Evolutionary conservation across 2,113 vertebrate genomes (phyloP).

Genomic region (Oncorhynchus keta): DNA sequence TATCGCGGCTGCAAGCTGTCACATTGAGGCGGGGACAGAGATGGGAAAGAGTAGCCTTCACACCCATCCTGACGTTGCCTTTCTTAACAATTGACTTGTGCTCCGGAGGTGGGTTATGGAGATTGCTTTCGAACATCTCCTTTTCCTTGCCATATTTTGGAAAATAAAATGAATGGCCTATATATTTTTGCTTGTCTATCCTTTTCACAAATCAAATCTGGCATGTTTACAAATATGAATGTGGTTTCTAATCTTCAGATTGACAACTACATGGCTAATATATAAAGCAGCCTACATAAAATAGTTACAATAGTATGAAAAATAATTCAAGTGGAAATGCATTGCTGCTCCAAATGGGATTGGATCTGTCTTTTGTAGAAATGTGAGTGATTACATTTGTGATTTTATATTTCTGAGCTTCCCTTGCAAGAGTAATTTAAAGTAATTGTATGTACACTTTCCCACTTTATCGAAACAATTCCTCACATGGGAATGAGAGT

Average conservation of each 20-base stretch:
- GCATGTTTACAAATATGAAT: too few species aligned
- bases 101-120: constrained; percentile 45
- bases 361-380: too few species aligned
- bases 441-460: neutral
- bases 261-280: too few species aligned
- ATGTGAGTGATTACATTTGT: too few species aligned
- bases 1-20: constrained; percentile 95
- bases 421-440: too few species aligned
- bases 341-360: too few species aligned
- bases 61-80: constrained; percentile 60
- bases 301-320: too few species aligned
- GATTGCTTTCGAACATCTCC: neutral
- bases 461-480: neutral
- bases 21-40: constrained; percentile 74
- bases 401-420: too few species aligned
- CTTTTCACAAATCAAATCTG: neutral
- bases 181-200: neutral
- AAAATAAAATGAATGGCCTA: neutral
- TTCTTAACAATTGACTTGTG: constrained; percentile 62
- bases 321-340: too few species aligned
- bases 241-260: too few species aligned
- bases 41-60: constrained; percentile 40
- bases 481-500: neutral
- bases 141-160: neutral
- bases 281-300: too few species aligned